Conservation (phyloP, 2,797 vertebrate species). For the Podarcis lilfordi region DNA sequence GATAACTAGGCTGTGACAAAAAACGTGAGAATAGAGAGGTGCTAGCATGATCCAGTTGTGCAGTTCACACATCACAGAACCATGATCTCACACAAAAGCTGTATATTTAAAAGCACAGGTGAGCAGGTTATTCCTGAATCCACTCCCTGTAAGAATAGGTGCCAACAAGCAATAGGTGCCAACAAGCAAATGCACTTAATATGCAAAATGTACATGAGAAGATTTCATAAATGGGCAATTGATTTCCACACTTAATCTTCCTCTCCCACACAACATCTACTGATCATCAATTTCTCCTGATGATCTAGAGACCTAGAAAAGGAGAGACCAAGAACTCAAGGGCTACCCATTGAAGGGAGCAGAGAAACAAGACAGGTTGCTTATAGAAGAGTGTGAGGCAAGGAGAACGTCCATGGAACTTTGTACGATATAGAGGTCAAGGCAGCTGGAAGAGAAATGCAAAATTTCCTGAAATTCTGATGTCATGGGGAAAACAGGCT, state of each 20-base stretch:
- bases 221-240: background rate
- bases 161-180: background rate
- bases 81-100: background rate
- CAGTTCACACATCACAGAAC: background rate
- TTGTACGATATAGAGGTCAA: background rate
- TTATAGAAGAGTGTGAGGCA: background rate
- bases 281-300: background rate
- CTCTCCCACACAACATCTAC: background rate
- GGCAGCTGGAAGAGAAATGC: background rate
- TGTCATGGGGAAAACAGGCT: background rate
- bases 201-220: background rate
- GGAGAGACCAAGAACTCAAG: background rate
- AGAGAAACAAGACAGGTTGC: background rate
- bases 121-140: slow-evolving; percentile 27
- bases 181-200: background rate
- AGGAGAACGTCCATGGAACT: background rate
- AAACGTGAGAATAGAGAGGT: background rate
- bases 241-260: background rate
- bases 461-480: too few relatives aligned
- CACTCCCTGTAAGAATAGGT: background rate
- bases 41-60: background rate
- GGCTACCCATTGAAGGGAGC: background rate
- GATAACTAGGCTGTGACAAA: background rate
- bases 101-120: background rate
- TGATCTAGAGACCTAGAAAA: background rate